Conservation (phyloP, 2,797 vertebrate species). For the Rhinophrynus dorsalis region DNA sequence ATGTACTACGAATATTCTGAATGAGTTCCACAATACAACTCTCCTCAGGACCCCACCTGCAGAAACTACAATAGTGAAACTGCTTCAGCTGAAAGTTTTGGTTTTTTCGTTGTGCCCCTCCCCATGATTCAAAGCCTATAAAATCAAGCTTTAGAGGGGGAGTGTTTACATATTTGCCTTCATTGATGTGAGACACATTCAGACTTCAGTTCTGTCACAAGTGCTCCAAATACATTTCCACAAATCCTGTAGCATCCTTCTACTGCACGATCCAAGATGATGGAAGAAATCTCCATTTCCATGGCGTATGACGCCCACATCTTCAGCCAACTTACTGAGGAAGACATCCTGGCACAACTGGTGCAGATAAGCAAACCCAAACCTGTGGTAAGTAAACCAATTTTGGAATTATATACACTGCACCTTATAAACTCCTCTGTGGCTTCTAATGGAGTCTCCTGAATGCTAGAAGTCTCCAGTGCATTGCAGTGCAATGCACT, state of each 20-base stretch:
- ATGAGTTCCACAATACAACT: not conserved
- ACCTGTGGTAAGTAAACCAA: constrained; percentile 86
- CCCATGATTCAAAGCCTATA: not conserved
- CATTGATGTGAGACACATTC: constrained; percentile 6
- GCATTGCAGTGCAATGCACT: no score
- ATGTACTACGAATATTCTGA: not conserved
- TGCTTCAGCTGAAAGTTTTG: not conserved
- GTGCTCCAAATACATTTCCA: no score
- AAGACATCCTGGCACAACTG: constrained; percentile 85
- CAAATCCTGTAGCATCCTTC: not conserved
- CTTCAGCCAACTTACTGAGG: constrained; percentile 86
- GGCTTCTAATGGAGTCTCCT: no score
- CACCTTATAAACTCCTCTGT: no score
- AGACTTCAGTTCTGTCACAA: not conserved
- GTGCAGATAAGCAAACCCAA: constrained; percentile 90
- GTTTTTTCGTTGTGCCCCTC: constrained; percentile 7
- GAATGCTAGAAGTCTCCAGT: no score
- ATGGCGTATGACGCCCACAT: constrained; percentile 95
- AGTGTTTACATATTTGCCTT: not conserved
- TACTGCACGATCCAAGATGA: constrained; percentile 76
- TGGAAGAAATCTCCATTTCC: constrained; percentile 95
- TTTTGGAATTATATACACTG: no score
- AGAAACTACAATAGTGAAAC: constrained; percentile 20
- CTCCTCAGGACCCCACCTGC: constrained; percentile 31
- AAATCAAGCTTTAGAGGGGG: constrained; percentile 3